Base-by-base conservation (phyloP, 2,888 invertebrate genomes). In the Euplagia quadripunctaria region DNA sequence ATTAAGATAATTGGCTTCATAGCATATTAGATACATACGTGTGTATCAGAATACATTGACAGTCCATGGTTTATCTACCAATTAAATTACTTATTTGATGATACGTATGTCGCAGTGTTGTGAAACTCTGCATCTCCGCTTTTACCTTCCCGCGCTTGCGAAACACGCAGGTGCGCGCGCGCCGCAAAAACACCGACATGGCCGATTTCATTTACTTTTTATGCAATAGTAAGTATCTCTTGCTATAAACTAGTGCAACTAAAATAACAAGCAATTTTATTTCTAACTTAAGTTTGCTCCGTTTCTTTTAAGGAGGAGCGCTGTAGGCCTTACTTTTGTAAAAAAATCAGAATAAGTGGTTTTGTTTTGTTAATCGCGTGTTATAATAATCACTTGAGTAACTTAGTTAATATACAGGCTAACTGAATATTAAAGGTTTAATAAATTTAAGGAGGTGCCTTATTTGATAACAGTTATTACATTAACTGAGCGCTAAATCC, bases 81-180 rank as follows among this genome's bases (percentile, higher is more conserved):
- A 79, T 65, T 9, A 8, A 68, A 20, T 79, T 64, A 72, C 79
- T 76, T 68, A 46, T 58, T 51, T 80, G 81, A 82, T 84, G 88
- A 89, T 89, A 89, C 88, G 91, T 90, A 87, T 89, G 89, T 88
- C 88, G 89, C 87, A 87, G 89, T 88, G 90, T 95, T 95, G 94
- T 93, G 95, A 95, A 95, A 96, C 93, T 89, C 92, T 90, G 89
- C 95, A 95, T 95, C 96, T 94, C 93, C 91, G 91, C 94, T 95
- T 94, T 94, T 96, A 95, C 96, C 93, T 94, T 92, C 90, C 91
- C 92, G 90, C 90, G 93, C 94, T 96, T 96, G 95, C 95, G 95
- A 95, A 95, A 96, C 95, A 91, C 96, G 96, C 96, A 96, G 96
- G 96, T 96, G 96, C 93, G 96, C 94, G 93, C 88, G 92, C 95